Evolutionary conservation across 2,797 vertebrate species (phyloP).

Genomic region (Aselliscus stoliczkanus): DNA sequence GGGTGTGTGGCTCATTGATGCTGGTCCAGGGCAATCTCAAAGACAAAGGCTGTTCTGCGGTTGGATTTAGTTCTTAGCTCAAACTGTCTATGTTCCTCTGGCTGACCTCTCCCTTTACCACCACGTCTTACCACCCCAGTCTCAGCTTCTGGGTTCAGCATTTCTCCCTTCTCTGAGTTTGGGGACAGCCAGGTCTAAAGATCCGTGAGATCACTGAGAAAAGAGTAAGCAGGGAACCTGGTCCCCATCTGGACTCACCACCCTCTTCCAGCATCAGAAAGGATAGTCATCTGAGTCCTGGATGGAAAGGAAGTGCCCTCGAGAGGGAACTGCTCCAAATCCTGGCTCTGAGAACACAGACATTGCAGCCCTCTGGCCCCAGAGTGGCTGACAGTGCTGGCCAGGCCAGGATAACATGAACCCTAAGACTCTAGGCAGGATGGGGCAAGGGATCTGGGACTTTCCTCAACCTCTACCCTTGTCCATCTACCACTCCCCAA

Average conservation of each 20-base stretch:
- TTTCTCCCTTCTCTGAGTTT: neutral
- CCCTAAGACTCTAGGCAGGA: neutral
- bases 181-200: neutral
- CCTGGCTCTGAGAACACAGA: neutral
- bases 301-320: neutral
- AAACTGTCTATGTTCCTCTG: neutral
- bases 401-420: neutral
- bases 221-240: neutral
- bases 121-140: neutral
- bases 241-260: neutral
- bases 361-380: neutral
- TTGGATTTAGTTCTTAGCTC: neutral
- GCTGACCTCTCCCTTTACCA: neutral
- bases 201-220: neutral
- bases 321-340: neutral
- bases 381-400: neutral
- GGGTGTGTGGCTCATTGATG: neutral
- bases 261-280: neutral
- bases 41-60: neutral
- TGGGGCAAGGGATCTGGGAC: neutral
- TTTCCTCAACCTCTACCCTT: neutral
- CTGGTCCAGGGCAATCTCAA: neutral
- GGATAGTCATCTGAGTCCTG: neutral
- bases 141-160: neutral
- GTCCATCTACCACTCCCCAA: neutral